Conservation (phyloP, 1,140 invertebrate genomes). For the Drosophila saltans region DNA sequence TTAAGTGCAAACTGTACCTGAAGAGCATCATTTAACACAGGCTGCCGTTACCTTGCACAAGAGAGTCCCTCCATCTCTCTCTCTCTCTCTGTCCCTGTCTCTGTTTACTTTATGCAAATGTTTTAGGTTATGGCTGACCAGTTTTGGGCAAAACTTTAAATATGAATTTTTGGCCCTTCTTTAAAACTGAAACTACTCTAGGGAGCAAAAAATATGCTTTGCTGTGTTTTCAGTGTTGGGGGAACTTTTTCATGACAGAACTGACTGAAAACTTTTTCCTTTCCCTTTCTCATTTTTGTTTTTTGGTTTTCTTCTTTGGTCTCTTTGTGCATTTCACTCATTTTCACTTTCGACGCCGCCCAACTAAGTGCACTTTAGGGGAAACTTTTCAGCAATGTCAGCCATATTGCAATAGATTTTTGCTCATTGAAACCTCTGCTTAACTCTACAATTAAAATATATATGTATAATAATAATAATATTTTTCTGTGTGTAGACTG, state of each 20-base stretch:
- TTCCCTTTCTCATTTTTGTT: not conserved
- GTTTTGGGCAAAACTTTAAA: constrained; percentile 1
- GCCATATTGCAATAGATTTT: constrained; percentile 22
- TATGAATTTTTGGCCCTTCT: constrained; percentile 3
- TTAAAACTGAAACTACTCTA: not conserved
- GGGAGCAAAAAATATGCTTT: not conserved
- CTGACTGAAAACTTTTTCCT: constrained; percentile 39
- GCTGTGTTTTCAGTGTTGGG: not conserved
- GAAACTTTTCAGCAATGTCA: constrained; percentile 38
- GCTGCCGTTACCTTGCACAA: not conserved
- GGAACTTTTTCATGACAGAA: constrained; percentile 29
- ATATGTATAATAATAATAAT: not conserved
- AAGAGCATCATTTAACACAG: constrained; percentile 8
- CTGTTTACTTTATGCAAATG: constrained; percentile 4
- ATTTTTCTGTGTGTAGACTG: constrained; percentile 10
- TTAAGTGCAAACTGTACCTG: constrained; percentile 16
- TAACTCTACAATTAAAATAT: not conserved
- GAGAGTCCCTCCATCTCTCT: not conserved
- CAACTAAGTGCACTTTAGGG: constrained; percentile 18
- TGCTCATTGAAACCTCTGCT: constrained; percentile 10
- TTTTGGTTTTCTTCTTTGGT: not conserved
- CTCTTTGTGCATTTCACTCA: constrained; percentile 36
- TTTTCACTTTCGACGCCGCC: constrained; percentile 27
- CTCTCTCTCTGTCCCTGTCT: not conserved
- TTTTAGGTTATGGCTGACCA: constrained; percentile 10